Base-by-base conservation (phyloP, 1,140 invertebrate genomes). In the Lethrus apterus region DNA sequence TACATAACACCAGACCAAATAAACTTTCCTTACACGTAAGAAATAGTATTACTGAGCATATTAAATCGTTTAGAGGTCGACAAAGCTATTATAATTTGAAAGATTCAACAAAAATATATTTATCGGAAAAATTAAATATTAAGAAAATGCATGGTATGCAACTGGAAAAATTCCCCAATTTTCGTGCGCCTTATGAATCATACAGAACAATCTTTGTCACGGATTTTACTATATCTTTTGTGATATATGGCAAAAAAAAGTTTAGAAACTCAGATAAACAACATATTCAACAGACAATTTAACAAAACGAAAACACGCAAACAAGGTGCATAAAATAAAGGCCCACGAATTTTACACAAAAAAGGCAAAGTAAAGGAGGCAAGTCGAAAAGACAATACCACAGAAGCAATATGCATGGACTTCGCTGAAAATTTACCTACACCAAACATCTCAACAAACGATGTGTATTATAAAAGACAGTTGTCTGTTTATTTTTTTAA, bases 391-490 rank as follows among this genome's bases (percentile, higher is more conserved):
- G 17, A 24, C 8, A 10, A 26, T 10, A 26, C 17, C 23, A 19
- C n/a, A 15, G 56, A 57, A 52, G 40, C 52, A 34, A 46, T 60
- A 30, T 48, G 42, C 11, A 48, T 58, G 17, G 55, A 59, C 32
- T 58, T 44, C 42, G 24, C 21, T 24, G 56, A 56, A 49, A 60
- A 58, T 41, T 33, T 59, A 20, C 34, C 45, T 7, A 17, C 42
- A 8, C 56, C 53, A 14, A 59, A 58, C 38, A 56, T 56, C 14
- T 8, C 52, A n/a, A 59, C 54, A 8, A 61, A 58, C 32, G 56
- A 59, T 29, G 53, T 56, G 4, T 59, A 59, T 43, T 61, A 59
- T 32, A 58, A 48, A 41, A 18, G 59, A 8, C 51, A 58, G 48
- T 38, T 58, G 8, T 51, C 52, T 10, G n/a, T 54, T 19, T 57